Evolutionary conservation across 1,140 invertebrate genomes (phyloP).

Genomic region (Homalodisca vitripennis): DNA sequence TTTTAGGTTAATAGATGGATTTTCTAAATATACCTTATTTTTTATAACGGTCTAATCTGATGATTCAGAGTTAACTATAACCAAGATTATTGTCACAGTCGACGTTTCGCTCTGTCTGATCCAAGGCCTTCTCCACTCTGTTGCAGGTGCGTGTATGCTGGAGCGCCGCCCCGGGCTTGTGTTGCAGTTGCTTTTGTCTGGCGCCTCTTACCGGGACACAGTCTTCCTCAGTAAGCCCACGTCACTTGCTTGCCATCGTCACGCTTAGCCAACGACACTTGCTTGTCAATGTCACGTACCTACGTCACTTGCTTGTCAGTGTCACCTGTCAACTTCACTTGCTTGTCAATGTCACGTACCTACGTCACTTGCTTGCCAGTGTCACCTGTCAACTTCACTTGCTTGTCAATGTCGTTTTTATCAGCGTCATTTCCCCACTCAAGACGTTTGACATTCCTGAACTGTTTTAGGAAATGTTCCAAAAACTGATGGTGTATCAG

Average conservation of each 20-base stretch:
- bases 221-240: slow-evolving; percentile 34
- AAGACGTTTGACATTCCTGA: neutral
- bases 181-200: slow-evolving; percentile 28
- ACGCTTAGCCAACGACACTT: neutral
- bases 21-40: too few species aligned
- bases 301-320: neutral
- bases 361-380: neutral
- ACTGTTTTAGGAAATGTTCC: too few species aligned
- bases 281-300: neutral
- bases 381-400: neutral
- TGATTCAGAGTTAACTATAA: too few species aligned
- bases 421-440: neutral
- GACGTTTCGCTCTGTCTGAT: too few species aligned
- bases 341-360: neutral
- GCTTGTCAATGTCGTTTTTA: neutral
- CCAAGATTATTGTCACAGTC: too few species aligned
- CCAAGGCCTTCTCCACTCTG: too few species aligned
- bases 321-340: neutral
- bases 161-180: slow-evolving; percentile 27
- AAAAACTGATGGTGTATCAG: too few species aligned
- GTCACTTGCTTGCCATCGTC: neutral
- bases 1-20: too few species aligned
- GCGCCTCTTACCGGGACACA: slow-evolving; percentile 45
- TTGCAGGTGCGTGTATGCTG: slow-evolving; percentile 28
- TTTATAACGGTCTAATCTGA: too few species aligned